Percentiles rank a stretch among this genome's conserved stretches.
These are phyloP conservation scores for Nomada goodeniana DNA, from an alignment of 2,888 invertebrate species.

Conservation along the genomic window DNA sequence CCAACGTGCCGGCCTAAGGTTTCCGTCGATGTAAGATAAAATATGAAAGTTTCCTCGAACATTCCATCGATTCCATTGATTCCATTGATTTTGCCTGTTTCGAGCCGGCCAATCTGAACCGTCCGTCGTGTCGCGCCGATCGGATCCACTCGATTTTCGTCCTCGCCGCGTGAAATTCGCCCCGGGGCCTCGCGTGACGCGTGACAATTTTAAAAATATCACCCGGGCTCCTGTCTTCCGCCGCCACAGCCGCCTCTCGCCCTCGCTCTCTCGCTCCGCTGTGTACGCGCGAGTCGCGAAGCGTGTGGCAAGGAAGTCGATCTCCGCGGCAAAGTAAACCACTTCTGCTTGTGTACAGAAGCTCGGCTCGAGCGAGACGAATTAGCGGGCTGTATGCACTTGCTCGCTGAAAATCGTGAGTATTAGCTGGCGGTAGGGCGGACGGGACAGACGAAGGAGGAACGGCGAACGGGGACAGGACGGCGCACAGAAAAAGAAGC, in stretches of 20 bases:
- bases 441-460: conserved; percentile 2
- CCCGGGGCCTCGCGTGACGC: not conserved
- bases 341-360: conserved; percentile 59
- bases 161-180: conserved; percentile 1
- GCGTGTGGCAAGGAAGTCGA: conserved; percentile 56
- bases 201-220: conserved; percentile 37
- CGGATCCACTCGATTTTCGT: not conserved
- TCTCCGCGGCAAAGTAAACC: conserved; percentile 56
- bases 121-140: not conserved
- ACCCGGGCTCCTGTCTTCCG: conserved; percentile 19
- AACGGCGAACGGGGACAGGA: conserved; percentile 11
- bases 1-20: conserved; percentile 27
- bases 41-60: conserved; percentile 17
- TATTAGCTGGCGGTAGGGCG: conserved; percentile 25
- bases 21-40: not conserved
- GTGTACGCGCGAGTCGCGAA: conserved; percentile 10
- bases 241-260: not conserved
- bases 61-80: not conserved
- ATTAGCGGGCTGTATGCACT: conserved; percentile 38
- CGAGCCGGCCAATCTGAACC: no score
- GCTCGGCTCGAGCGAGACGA: conserved; percentile 44
- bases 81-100: not conserved
- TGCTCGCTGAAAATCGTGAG: conserved; percentile 42
- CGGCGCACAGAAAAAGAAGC: conserved; percentile 25
- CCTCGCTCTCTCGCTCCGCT: no score